Percentiles rank a stretch among this genome's conserved stretches.
These are phyloP conservation scores for Atta colombica DNA, from an alignment of 1,140 invertebrate species.

Conservation along the genomic window DNA sequence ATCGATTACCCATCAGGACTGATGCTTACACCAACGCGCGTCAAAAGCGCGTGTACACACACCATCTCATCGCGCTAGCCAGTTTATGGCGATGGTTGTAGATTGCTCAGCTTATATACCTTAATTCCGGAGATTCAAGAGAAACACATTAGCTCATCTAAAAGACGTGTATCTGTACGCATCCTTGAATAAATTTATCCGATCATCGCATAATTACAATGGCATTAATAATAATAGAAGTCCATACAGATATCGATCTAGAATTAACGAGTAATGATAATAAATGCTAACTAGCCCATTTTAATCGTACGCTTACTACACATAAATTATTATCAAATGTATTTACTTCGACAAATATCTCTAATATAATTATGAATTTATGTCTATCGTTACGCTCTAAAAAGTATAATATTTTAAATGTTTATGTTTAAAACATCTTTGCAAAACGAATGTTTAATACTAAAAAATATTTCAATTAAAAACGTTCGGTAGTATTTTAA, in stretches of 20 bases:
- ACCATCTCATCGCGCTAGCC: slow-evolving; percentile 47
- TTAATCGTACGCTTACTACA: slow-evolving; percentile 12
- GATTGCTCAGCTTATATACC: slow-evolving; percentile 66
- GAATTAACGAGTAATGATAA: slow-evolving; percentile 22
- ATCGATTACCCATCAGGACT: slow-evolving; percentile 78
- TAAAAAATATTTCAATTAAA: no score
- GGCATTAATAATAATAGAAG: slow-evolving; percentile 28
- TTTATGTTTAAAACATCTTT: no score
- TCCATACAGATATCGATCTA: neutral
- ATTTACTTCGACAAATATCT: neutral
- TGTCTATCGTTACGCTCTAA: no score
- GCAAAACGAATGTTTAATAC: no score
- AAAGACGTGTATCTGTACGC: slow-evolving; percentile 51
- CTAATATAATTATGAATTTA: neutral
- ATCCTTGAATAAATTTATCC: slow-evolving; percentile 36
- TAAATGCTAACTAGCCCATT: neutral
- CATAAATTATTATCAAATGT: slow-evolving; percentile 7
- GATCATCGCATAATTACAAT: slow-evolving; percentile 13
- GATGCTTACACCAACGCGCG: slow-evolving; percentile 71
- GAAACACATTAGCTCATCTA: slow-evolving; percentile 67
- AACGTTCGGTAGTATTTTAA: no score
- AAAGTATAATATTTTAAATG: no score
- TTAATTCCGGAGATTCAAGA: slow-evolving; percentile 68
- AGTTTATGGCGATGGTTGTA: slow-evolving; percentile 53
- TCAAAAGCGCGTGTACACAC: slow-evolving; percentile 70